Evolutionary conservation across 2,797 vertebrate genomes (phyloP).

Genomic region (Pangasius sanitwongsei): DNA sequence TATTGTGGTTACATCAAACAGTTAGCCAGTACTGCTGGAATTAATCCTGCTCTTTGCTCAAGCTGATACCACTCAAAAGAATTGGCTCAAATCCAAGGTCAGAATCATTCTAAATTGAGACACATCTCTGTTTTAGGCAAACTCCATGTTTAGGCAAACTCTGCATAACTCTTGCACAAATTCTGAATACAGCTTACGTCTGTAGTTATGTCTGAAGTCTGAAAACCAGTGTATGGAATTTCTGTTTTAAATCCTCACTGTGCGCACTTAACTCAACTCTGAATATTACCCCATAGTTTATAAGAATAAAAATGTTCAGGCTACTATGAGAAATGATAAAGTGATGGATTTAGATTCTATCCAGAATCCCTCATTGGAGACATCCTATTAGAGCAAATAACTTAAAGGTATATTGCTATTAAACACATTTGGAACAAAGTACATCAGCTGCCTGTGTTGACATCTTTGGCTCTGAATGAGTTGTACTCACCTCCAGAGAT

Average conservation of each 20-base stretch:
- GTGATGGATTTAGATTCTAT: too few species aligned
- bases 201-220: too few species aligned
- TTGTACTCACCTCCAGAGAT: conserved; percentile 82
- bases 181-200: too few species aligned
- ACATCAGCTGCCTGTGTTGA: not conserved
- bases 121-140: too few species aligned
- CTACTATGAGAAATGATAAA: too few species aligned
- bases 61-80: not conserved
- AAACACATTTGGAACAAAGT: too few species aligned
- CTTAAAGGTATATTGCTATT: too few species aligned
- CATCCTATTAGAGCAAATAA: too few species aligned
- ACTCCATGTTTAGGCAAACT: too few species aligned
- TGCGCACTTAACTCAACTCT: not conserved
- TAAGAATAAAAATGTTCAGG: not conserved
- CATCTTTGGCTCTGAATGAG: not conserved
- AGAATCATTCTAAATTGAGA: not conserved
- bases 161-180: too few species aligned
- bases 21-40: not conserved
- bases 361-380: too few species aligned
- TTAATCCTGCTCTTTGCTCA: not conserved
- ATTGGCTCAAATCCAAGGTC: not conserved
- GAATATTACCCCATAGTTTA: not conserved
- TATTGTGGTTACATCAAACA: too few species aligned
- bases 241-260: not conserved
- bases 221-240: not conserved